A percentile compares a stretch with the other conserved stretches of the same genome.
Evolutionary conservation across 2,113 vertebrate species (phyloP).

Genomic region (Chinchilla lanigera): DNA sequence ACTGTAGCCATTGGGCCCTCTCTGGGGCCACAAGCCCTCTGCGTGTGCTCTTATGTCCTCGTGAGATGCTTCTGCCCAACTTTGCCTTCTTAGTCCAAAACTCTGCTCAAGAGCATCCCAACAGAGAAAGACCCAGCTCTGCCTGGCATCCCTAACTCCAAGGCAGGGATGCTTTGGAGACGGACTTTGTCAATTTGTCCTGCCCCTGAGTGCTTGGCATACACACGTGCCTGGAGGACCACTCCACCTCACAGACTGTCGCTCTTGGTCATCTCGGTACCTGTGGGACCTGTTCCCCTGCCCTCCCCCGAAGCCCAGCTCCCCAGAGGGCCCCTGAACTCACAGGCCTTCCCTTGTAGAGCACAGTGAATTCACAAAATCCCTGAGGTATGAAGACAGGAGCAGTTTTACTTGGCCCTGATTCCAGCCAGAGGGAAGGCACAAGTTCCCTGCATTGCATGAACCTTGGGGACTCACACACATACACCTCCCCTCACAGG

Average conservation of each 20-base stretch:
- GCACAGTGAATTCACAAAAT: background rate
- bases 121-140: no score
- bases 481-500: background rate
- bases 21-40: background rate
- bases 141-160: background rate
- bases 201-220: accelerated
- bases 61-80: background rate
- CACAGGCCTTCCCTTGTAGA: accelerated
- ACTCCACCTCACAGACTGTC: accelerated
- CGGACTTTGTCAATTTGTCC: accelerated
- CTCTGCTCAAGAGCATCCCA: background rate
- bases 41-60: background rate
- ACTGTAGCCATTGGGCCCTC: accelerated
- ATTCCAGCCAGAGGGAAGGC: background rate
- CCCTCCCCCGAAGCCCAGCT: background rate
- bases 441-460: accelerated
- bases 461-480: background rate
- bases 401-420: background rate
- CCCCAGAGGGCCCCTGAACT: background rate
- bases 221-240: accelerated
- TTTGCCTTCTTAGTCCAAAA: background rate
- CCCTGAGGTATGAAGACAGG: background rate
- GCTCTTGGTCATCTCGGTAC: accelerated
- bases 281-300: no score
- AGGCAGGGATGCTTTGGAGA: accelerated